These are phyloP conservation scores for Piezodorus guildinii DNA, from an alignment of 1,140 invertebrate genomes.

Conservation along the genomic window DNA sequence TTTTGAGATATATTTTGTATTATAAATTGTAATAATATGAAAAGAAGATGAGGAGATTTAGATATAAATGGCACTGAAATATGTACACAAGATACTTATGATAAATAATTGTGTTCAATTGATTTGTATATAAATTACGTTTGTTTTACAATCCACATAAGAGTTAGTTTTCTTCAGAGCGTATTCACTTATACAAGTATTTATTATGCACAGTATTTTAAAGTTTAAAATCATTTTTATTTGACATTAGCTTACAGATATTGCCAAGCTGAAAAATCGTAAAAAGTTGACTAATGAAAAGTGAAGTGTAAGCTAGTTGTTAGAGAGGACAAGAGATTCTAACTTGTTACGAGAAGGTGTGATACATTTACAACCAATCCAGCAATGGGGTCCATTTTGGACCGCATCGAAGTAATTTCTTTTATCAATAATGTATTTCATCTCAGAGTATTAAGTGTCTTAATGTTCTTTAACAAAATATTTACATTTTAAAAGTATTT, in stretches of 20 bases:
- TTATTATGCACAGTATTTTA: too few relatives aligned
- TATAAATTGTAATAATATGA: slow-evolving; percentile 26
- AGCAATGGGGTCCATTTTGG: not conserved
- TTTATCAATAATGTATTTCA: not conserved
- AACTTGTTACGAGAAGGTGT: slow-evolving; percentile 7
- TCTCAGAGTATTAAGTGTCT: slow-evolving; percentile 6
- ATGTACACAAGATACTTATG: slow-evolving; percentile 6
- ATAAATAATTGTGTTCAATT: too few relatives aligned
- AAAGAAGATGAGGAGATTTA: slow-evolving; percentile 17
- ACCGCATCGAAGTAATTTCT: not conserved
- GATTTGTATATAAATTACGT: too few relatives aligned
- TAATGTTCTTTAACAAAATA: slow-evolving; percentile 17
- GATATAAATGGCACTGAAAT: slow-evolving; percentile 24
- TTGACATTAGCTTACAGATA: not conserved
- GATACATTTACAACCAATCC: slow-evolving; percentile 4
- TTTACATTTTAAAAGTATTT: slow-evolving; percentile 18
- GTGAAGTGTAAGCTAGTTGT: slow-evolving; percentile 1
- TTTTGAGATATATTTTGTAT: slow-evolving; percentile 21
- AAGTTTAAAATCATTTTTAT: not conserved
- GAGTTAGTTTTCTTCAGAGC: too few relatives aligned
- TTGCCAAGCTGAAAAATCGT: slow-evolving; percentile 5
- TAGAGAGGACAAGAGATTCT: slow-evolving; percentile 6
- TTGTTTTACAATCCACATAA: too few relatives aligned
- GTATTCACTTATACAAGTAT: too few relatives aligned
- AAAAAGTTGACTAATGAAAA: not conserved